Evolutionary conservation across 2,888 invertebrate genomes (phyloP).

Genomic region (Amorpha juglandis): DNA sequence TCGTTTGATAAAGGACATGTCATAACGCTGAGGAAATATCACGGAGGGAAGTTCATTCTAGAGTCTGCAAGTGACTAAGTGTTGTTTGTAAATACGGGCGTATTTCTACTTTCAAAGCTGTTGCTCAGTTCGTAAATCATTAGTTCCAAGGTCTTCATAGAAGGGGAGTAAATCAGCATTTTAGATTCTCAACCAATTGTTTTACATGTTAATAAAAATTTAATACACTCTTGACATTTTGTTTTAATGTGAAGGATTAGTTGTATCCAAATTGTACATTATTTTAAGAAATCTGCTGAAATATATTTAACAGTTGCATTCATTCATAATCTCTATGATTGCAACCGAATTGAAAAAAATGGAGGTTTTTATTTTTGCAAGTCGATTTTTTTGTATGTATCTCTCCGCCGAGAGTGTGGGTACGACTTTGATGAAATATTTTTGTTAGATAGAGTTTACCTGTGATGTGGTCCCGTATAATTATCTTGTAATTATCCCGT

Average conservation of each 20-base stretch:
- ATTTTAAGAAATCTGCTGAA: neutral
- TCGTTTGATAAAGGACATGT: too few species aligned
- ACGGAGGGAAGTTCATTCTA: too few species aligned
- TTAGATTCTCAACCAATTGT: neutral
- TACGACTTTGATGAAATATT: too few species aligned
- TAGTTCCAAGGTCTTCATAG: neutral
- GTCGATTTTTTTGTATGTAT: too few species aligned
- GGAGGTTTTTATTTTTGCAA: too few species aligned
- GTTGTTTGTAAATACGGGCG: neutral
- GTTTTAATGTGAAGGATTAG: slow-evolving; percentile 11
- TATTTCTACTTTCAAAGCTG: neutral
- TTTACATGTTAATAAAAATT: slow-evolving; percentile 12
- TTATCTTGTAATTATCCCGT: too few species aligned
- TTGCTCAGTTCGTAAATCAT: neutral
- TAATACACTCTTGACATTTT: slow-evolving; percentile 15
- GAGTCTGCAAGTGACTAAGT: too few species aligned
- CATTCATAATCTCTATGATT: neutral
- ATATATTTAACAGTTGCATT: neutral
- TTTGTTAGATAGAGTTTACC: too few species aligned
- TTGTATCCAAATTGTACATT: neutral
- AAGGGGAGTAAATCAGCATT: slow-evolving; percentile 3
- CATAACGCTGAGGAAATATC: too few species aligned
- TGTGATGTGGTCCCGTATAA: too few species aligned
- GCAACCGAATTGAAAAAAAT: too few species aligned
- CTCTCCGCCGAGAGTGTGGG: too few species aligned